Conservation (phyloP, 2,888 invertebrate genomes). For the Hypena proboscidalis region DNA sequence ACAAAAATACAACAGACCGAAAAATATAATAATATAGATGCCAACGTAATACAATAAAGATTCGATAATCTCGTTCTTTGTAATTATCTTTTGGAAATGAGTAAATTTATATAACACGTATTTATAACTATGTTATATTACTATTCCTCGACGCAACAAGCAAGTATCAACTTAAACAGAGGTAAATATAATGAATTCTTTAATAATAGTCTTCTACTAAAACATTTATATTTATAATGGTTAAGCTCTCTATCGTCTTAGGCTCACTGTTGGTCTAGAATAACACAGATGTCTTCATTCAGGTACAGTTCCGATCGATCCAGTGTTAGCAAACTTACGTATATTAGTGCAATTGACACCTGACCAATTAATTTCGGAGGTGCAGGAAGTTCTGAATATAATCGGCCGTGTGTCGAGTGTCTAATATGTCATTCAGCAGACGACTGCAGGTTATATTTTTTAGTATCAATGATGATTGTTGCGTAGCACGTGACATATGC, state of each 20-base stretch:
- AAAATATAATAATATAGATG: conserved; percentile 53
- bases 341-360: conserved; percentile 25
- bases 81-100: conserved; percentile 52
- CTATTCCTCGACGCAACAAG: conserved; percentile 75
- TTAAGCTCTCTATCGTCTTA: conserved; percentile 83
- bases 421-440: conserved; percentile 5
- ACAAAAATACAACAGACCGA: conserved; percentile 59
- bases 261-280: conserved; percentile 75
- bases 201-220: conserved; percentile 77
- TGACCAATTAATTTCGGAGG: conserved; percentile 45
- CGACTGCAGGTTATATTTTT: conserved; percentile 6
- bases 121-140: conserved; percentile 71
- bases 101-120: conserved; percentile 58
- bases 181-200: conserved; percentile 79
- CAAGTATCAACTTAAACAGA: conserved; percentile 79
- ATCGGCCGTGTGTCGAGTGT: conserved; percentile 30
- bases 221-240: conserved; percentile 77
- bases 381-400: conserved; percentile 58
- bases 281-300: conserved; percentile 66
- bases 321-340: conserved; percentile 5
- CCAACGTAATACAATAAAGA: conserved; percentile 64
- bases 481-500: conserved; percentile 22
- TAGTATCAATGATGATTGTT: conserved; percentile 13
- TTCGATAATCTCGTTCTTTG: conserved; percentile 47
- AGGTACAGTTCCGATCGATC: conserved; percentile 23